Percentiles rank a stretch among this genome's conserved stretches.
phyloP scores from a whole-genome alignment of 2,113 vertebrate genomes.

The rat (Rattus norvegicus) region DNA sequence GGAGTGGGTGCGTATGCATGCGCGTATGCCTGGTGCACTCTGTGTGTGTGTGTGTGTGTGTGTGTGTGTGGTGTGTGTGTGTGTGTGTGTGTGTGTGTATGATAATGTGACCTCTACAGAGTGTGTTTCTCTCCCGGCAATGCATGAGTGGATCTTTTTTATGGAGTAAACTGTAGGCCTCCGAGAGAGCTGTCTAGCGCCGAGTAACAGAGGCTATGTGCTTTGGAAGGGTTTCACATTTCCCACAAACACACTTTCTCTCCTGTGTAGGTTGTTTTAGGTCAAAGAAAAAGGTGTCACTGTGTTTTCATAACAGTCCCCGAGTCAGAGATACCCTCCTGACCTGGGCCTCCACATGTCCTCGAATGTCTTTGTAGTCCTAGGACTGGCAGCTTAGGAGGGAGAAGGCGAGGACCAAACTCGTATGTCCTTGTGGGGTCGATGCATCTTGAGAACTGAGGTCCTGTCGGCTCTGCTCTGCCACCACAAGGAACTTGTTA shows the following conservation, averaged over 20 bases:
- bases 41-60: neutral
- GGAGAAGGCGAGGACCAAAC: neutral
- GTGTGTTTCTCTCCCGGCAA: neutral
- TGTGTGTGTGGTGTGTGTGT: neutral
- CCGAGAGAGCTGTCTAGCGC: neutral
- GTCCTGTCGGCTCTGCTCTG: neutral
- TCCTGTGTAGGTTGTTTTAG: fast-evolving
- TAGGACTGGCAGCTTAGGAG: neutral
- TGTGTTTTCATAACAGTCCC: neutral
- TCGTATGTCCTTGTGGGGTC: neutral
- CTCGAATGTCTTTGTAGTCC: neutral
- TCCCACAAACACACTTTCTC: neutral
- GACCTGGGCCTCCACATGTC: neutral
- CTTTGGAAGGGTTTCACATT: neutral
- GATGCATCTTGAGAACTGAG: neutral
- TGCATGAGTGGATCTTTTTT: neutral
- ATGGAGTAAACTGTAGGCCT: neutral
- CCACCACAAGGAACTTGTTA: neutral
- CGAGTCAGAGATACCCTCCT: neutral
- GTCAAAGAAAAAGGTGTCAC: neutral
- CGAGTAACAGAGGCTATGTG: neutral
- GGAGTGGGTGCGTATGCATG: neutral
- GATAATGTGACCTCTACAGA: neutral
- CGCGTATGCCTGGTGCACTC: no score
- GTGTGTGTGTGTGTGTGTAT: neutral